Percentiles rank a stretch among this genome's conserved stretches.
These are phyloP conservation scores for Sebastes diaconus DNA, from an alignment of 2,797 vertebrate species.

Conservation along the genomic window DNA sequence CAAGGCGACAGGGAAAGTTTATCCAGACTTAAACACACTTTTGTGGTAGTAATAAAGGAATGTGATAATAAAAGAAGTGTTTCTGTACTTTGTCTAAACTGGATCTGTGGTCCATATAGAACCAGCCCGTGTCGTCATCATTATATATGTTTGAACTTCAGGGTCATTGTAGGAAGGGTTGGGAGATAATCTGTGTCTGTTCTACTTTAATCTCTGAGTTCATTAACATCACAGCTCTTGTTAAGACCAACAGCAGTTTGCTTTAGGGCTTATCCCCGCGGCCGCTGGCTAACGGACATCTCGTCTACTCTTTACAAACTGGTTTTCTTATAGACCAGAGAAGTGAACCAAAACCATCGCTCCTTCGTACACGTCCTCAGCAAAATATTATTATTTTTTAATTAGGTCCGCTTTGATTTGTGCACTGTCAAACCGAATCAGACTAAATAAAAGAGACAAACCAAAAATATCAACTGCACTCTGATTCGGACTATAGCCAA, in stretches of 20 bases:
- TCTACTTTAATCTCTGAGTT: slow-evolving; percentile 67
- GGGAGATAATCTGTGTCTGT: slow-evolving; percentile 74
- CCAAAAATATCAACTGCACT: too few species aligned
- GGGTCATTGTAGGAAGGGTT: slow-evolving; percentile 52
- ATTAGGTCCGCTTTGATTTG: too few species aligned
- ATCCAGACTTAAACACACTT: neutral
- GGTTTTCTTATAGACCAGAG: neutral
- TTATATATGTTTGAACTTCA: slow-evolving; percentile 13
- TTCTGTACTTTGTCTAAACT: neutral
- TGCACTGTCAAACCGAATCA: too few species aligned
- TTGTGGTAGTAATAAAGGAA: neutral
- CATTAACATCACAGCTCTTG: slow-evolving; percentile 54
- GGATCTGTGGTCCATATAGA: neutral
- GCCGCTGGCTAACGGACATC: slow-evolving; percentile 16
- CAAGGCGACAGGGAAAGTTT: neutral
- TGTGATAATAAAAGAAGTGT: neutral
- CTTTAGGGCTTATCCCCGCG: slow-evolving; percentile 23
- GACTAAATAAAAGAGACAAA: too few species aligned
- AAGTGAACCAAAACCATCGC: too few species aligned
- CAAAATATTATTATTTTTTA: too few species aligned
- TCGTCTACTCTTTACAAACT: neutral
- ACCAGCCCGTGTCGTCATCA: slow-evolving; percentile 5
- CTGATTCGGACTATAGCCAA: too few species aligned
- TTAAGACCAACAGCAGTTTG: slow-evolving; percentile 48
- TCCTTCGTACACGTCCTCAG: too few species aligned